phyloP scores from a whole-genome alignment of 1,140 invertebrate species.

The Rhagoletis pomonella region DNA sequence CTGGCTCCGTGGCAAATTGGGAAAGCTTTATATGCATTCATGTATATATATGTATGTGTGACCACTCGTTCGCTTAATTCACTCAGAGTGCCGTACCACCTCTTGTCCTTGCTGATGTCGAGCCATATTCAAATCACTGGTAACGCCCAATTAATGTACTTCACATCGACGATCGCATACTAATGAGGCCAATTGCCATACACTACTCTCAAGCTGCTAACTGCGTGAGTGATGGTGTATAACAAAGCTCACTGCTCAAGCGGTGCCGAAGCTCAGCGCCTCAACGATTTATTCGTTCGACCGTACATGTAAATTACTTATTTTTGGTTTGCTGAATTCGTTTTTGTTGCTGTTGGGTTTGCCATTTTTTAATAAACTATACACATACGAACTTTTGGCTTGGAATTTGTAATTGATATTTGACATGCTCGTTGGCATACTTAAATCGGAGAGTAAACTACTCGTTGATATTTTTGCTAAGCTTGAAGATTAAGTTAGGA shows the following conservation, averaged over 20 bases:
- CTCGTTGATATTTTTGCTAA: not conserved
- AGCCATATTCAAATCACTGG: conserved; percentile 71
- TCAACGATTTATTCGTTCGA: not conserved
- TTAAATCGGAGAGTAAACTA: not conserved
- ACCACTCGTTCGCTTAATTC: not conserved
- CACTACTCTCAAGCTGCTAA: not conserved
- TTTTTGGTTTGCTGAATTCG: not conserved
- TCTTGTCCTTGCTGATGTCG: conserved; percentile 38
- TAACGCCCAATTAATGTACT: conserved; percentile 73
- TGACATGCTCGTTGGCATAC: not conserved
- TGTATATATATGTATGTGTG: not conserved
- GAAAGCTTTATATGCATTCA: not conserved
- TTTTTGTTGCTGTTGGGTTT: not conserved
- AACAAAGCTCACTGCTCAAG: not conserved
- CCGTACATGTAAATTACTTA: not conserved
- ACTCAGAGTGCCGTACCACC: not conserved
- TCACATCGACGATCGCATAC: conserved; percentile 69
- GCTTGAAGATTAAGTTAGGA: not conserved
- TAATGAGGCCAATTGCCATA: conserved; percentile 62
- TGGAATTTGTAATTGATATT: conserved; percentile 47
- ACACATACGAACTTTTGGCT: not conserved
- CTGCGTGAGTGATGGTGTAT: not conserved
- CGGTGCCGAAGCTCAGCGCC: not conserved
- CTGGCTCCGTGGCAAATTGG: too few species aligned
- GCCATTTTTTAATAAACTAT: not conserved